Percentiles rank a stretch among this genome's conserved stretches.
Evolutionary conservation across 2,113 vertebrate species (phyloP).

Genomic region (Lampris incognitus): DNA sequence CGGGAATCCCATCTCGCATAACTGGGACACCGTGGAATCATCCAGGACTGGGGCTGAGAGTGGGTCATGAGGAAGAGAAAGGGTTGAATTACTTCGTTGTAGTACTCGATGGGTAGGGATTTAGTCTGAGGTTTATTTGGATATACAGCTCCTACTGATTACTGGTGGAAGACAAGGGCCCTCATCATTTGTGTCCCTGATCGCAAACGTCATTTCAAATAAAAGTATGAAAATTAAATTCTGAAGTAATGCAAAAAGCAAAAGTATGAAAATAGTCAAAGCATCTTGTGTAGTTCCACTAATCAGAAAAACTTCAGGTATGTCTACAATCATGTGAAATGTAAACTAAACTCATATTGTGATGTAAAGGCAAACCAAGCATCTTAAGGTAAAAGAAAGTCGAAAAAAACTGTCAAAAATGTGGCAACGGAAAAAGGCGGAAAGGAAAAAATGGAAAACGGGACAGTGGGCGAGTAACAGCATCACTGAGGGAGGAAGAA

Average conservation of each 20-base stretch:
- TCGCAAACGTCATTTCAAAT: neutral
- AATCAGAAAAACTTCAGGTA: neutral
- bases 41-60: constrained; percentile 93
- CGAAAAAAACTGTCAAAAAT: neutral
- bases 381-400: constrained; percentile 51
- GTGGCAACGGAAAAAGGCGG: constrained; percentile 58
- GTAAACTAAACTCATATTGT: constrained; percentile 14
- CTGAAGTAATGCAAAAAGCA: neutral
- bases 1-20: constrained; percentile 98
- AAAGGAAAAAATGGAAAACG: constrained; percentile 54
- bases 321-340: neutral
- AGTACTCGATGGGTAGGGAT: too few species aligned
- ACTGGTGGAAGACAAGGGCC: neutral
- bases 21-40: constrained; percentile 94
- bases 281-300: neutral
- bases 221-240: neutral
- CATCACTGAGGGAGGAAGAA: constrained; percentile 34
- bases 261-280: constrained; percentile 17
- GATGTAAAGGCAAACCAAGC: constrained; percentile 39
- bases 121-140: neutral
- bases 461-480: constrained; percentile 19
- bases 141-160: neutral
- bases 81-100: constrained; percentile 35
- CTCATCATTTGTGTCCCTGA: neutral
- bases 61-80: constrained; percentile 23